Conservation (phyloP, 2,888 invertebrate species). For the Salpingus planirostris region DNA sequence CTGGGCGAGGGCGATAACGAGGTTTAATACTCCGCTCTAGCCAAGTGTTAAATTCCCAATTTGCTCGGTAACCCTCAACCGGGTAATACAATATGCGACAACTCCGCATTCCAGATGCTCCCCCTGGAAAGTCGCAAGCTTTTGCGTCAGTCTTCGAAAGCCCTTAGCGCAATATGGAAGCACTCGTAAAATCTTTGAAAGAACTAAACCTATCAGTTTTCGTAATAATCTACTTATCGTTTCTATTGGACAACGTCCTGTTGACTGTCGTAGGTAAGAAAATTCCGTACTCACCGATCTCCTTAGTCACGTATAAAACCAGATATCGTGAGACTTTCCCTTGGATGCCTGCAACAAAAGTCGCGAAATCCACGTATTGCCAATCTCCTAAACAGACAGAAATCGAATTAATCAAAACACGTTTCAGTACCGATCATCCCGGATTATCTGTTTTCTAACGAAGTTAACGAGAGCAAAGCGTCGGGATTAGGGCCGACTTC, state of each 20-base stretch:
- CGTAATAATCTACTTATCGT: slow-evolving; percentile 60
- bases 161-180: slow-evolving; percentile 5
- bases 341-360: too few relatives aligned
- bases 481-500: slow-evolving; percentile 27
- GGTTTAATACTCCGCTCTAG: slow-evolving; percentile 1
- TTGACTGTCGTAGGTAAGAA: slow-evolving; percentile 84
- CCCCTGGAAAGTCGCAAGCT: slow-evolving; percentile 7
- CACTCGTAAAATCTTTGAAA: slow-evolving; percentile 14
- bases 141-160: slow-evolving; percentile 1
- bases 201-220: slow-evolving; percentile 41
- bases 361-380: too few relatives aligned
- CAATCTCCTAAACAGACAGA: neutral
- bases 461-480: slow-evolving; percentile 32
- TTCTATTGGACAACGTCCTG: slow-evolving; percentile 77
- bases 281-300: too few relatives aligned
- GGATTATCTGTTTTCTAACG: slow-evolving; percentile 57
- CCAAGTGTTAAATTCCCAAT: slow-evolving; percentile 31
- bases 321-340: too few relatives aligned
- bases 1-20: too few relatives aligned
- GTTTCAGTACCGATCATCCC: slow-evolving; percentile 69
- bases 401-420: too few relatives aligned
- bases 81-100: too few relatives aligned
- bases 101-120: slow-evolving; percentile 12
- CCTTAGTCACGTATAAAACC: too few relatives aligned
- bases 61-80: too few relatives aligned